Base-by-base conservation (phyloP, 1,140 invertebrate species). In the Drosophila mayri region DNA sequence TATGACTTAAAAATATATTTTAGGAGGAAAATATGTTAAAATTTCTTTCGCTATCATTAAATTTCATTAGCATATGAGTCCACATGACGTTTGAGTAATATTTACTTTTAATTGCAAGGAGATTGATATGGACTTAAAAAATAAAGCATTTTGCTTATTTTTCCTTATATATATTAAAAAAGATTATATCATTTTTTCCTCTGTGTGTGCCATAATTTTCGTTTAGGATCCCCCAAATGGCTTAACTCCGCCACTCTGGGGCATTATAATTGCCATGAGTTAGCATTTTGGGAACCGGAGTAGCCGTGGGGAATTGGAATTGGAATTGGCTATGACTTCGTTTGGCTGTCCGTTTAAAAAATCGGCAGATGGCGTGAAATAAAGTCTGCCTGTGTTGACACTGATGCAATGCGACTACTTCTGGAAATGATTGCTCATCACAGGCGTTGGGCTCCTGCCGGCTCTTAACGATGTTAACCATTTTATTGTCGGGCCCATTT, bases 251-350 rank as follows among this genome's bases (percentile, higher is more conserved):
- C 30, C 37, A 52, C 63, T 76, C 38, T 63, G 72, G 74, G 41
- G 46, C 73, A 61, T 43, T 55, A 76, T 76, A 76, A 76, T 68
- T 68, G 63, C 55, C 73, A 76, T 61, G 73, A 68, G 72, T 67
- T 60, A 63, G 73, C 62, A 76, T 55, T 73, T 73, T 38, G 68
- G 65, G 43, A 49, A 43, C 14, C 43, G 16, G 22, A 35, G 25
- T 14, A 35, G 16, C 47, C n/a, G 11, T n/a, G 2, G 30, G 7
- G 32, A 46, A 49, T 32, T 30, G 35, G 46, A 54, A 37, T 54
- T 54, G 28, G 28, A 71, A 71, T 72, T 72, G 68, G 66, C 46
- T 35, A 71, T 72, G 68, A 71, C 68, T 72, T 58, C n/a, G 44
- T 60, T 50, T 35, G 37, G 14, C 40, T 32, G 43, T 10, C 57